Evolutionary conservation across 2,113 vertebrate genomes (phyloP).

Genomic region (Gadus macrocephalus): DNA sequence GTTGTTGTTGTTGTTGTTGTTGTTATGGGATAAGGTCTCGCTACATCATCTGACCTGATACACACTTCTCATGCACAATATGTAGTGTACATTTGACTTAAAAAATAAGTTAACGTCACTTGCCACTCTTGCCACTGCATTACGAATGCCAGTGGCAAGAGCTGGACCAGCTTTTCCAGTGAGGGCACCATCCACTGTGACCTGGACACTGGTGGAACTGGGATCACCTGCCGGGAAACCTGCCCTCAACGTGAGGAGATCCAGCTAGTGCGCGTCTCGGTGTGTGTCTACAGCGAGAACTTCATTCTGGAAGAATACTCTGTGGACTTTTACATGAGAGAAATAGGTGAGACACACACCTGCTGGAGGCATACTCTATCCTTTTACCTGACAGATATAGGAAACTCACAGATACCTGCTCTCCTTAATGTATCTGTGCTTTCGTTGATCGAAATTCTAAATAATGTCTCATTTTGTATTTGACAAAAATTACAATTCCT

Average conservation of each 20-base stretch:
- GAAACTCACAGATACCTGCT: too few species aligned
- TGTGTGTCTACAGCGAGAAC: conserved; percentile 33
- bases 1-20: too few species aligned
- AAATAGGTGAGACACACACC: conserved; percentile 48
- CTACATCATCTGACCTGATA: too few species aligned
- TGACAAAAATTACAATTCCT: too few species aligned
- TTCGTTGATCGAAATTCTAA: background rate
- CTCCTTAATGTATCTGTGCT: background rate
- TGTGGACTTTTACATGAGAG: conserved; percentile 43
- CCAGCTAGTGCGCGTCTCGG: conserved; percentile 24
- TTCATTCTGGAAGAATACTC: conserved; percentile 57
- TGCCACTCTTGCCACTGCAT: too few species aligned
- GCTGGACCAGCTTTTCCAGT: conserved; percentile 47
- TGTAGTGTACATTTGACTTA: background rate
- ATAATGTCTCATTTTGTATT: too few species aligned
- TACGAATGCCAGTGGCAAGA: conserved; percentile 19
- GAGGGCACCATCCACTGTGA: conserved; percentile 42
- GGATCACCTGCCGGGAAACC: conserved; percentile 46
- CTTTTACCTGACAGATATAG: too few species aligned
- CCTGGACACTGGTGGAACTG: conserved; percentile 9
- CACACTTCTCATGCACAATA: too few species aligned
- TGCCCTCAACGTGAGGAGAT: conserved; percentile 59
- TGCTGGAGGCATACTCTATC: too few species aligned
- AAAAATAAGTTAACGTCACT: too few species aligned
- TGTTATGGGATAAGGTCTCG: too few species aligned